Evolutionary conservation across 2,888 invertebrate species (phyloP), one percentile per base, ranked within the genome.

Genomic region (Tachystola acroxantha): DNA sequence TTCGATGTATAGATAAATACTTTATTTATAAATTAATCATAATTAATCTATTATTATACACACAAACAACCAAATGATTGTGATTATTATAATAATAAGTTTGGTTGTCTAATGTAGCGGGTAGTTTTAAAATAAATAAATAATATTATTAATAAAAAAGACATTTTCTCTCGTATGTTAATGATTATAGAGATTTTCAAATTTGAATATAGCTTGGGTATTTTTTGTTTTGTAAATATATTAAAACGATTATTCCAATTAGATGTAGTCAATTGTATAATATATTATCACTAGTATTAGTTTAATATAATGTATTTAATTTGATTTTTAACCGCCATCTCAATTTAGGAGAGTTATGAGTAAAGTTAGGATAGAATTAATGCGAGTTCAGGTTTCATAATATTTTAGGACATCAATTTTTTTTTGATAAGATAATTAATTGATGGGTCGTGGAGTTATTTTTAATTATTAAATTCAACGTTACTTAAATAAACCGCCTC

Each of bases 201-300:
- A 41, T 36, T 39, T 54, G 45, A 50, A 52, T 16, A 46, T 61
- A 47, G 66, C 71, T 76, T 75, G 47, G 73, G 67, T 78, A 68
- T 62, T 70, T 71, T 24, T 62, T 70, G 70, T 24, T 71, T 68
- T 84, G 79, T 84, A 82, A 77, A 81, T 82, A 82, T n/a, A 69
- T n/a, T 57, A 52, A 40, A 59, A 25, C 62, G 61, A 74, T 73
- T 77, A 82, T 84, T 82, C 84, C 82, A 82, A 60, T 68, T 84
- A 82, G 81, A 54, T 54, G 43, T 81, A 84, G 78, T 69, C 63
- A 71, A 72, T 70, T 85, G 84, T 85, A 82, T 78, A 64, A n/a
- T 74, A 80, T 78, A 64, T 74, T 81, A 81, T 74, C 66, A 63
- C 54, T 82, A 82, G 77, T 42, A 45, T 79, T n/a, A n/a, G n/a